Base-by-base conservation (phyloP, 2,113 vertebrate genomes). In the Delphinus delphis region DNA sequence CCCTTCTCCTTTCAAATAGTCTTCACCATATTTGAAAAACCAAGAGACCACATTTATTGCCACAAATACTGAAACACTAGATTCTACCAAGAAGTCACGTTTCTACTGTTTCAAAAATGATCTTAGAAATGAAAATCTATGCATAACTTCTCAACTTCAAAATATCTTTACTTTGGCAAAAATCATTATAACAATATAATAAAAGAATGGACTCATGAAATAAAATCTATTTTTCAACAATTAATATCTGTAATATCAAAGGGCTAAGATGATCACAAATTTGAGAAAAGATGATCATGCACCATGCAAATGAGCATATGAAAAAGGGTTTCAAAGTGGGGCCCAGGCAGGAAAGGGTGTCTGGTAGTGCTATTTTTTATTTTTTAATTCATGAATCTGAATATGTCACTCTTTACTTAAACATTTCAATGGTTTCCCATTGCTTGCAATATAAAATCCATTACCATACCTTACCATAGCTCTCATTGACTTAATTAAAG, bases 161-260 rank as follows among this genome's bases (percentile, higher is more conserved):
- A 90, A 88, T 4, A 80, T 71, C 85, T 79, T 91, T 93, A 90
- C 73, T 65, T 88, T 95, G 23, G 17, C 70, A 93, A 67, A 93
- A 76, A 55, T 74, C 33, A 58, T 68, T 93, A 74, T 70, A 87
- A 86, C 17, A 58, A 47, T 55, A 73, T 44, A 71, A 60, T n/a
- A 41, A 88, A 96, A 94, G 12, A 68, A 80, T 68, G 25, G 13
- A 81, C 25, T 79, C 25, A 26, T 2, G 6, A 84, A 97, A 83
- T 86, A 28, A n/a, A 68, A 84, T 74, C 21, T 60, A 20, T 55
- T 88, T 31, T 82, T 81, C 62, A 67, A 65, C 20, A 70, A 33
- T 68, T 31, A 92, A 90, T 1, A 60, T 47, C 2, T 36, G 62
- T 5, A 53, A 76, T 70, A n/a, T 62, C 4, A 87, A 55, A 86